Conservation (phyloP, 1,140 invertebrate genomes). For the Trissolcus basalis region DNA sequence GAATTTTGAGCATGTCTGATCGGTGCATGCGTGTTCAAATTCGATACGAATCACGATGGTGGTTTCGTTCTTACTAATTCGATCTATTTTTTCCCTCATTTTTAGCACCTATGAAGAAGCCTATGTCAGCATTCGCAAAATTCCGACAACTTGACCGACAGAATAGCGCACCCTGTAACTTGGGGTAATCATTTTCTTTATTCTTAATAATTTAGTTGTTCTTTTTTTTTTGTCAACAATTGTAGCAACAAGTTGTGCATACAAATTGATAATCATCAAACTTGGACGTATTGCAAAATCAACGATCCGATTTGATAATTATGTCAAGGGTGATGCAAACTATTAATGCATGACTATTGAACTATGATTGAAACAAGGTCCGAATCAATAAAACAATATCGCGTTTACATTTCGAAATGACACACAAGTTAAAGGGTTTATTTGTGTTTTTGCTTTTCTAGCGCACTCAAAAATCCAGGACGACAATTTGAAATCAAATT, state of each 20-base stretch:
- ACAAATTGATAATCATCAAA: too few relatives aligned
- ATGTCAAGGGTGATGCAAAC: slow-evolving; percentile 17
- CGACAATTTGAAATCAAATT: slow-evolving; percentile 85
- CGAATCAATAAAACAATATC: too few relatives aligned
- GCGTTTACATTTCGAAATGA: background rate
- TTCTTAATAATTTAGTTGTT: too few relatives aligned
- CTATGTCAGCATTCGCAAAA: slow-evolving; percentile 90
- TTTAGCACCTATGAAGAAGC: slow-evolving; percentile 80
- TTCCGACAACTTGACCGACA: slow-evolving; percentile 92
- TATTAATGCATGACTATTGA: slow-evolving; percentile 11
- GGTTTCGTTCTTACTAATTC: slow-evolving; percentile 43
- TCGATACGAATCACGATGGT: slow-evolving; percentile 19
- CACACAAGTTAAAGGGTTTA: slow-evolving; percentile 15
- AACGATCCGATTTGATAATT: background rate
- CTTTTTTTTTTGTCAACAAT: too few relatives aligned
- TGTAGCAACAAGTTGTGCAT: too few relatives aligned
- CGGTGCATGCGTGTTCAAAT: slow-evolving; percentile 52
- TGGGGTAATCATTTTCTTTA: slow-evolving; percentile 83
- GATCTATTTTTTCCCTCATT: slow-evolving; percentile 61
- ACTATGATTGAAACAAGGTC: background rate
- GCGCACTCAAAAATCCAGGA: slow-evolving; percentile 71
- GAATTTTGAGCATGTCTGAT: slow-evolving; percentile 50
- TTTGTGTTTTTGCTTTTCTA: slow-evolving; percentile 53
- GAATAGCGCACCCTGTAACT: slow-evolving; percentile 82
- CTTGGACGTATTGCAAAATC: background rate